Evolutionary conservation across 2,797 vertebrate genomes (phyloP).

Genomic region (Lacerta agilis): DNA sequence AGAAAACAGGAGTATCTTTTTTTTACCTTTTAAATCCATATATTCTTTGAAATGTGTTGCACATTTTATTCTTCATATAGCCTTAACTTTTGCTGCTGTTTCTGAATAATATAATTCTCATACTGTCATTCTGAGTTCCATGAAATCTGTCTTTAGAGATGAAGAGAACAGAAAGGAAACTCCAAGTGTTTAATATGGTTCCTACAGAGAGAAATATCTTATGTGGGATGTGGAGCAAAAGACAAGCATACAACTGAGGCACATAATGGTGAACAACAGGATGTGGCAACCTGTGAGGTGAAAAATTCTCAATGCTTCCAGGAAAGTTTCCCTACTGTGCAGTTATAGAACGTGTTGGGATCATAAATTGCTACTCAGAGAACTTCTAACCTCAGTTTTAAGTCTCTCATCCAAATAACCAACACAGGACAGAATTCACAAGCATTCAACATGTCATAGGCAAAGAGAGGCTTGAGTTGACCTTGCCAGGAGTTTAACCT

Average conservation of each 20-base stretch:
- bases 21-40: neutral
- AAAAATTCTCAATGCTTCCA: neutral
- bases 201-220: neutral
- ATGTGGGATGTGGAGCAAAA: neutral
- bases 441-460: neutral
- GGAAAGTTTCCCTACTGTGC: constrained; percentile 8
- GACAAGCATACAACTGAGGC: neutral
- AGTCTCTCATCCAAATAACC: constrained; percentile 12
- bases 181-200: neutral
- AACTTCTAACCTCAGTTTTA: constrained; percentile 25
- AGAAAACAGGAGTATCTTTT: neutral
- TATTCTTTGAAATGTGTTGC: neutral
- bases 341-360: constrained; percentile 10
- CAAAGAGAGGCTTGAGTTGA: constrained; percentile 4
- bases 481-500: neutral
- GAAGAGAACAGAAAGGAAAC: neutral
- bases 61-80: neutral
- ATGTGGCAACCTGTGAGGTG: neutral
- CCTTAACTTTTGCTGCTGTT: neutral
- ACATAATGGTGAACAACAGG: constrained; percentile 2
- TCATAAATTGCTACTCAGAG: constrained; percentile 21
- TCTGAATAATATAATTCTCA: neutral
- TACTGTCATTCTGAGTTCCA: neutral
- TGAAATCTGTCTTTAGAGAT: neutral
- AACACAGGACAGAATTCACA: neutral